Base-by-base conservation (phyloP, 2,113 vertebrate species). In the Ophthalmolycus amberensis region DNA sequence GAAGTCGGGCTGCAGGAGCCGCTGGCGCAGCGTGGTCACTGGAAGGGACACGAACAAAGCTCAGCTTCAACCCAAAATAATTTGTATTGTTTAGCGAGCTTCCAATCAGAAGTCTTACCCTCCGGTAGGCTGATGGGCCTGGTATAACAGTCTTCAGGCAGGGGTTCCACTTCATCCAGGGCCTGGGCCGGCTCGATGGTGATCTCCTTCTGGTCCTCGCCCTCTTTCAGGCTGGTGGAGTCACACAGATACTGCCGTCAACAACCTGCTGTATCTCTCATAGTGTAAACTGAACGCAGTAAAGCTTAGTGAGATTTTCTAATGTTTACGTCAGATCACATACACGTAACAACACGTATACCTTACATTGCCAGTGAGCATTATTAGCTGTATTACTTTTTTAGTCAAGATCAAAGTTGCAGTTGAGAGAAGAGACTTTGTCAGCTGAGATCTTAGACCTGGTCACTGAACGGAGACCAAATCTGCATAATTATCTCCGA, bases 121-220 rank as follows among this genome's bases (percentile, higher is more conserved):
- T 99, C 98, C 34, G 98, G 97, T 80, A 99, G 94, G 87, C 96
- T 97, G 69, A 99, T 94, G 59, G 97, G 96, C 62, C 97, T 94
- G 0, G 96, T 98, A 48, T 99, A 99, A 91, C 97, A 99, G 86
- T 99, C 98, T 65, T 99, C 98, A 77, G 98, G 97, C 9, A 99
- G 94, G 8, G 98, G 98, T 50, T 99, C 98, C 73, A 99, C 97
- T 93, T 99, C 98, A 87, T 99, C 97, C 22, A 98, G 90, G 10
- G 98, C 97, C 90, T 97, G 97, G 70, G 98, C 96, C 9, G 97
- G 96, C 74, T 99, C 98, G 1, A 99, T 98, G 94, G 94, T 97
- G 84, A 99, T 95, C 93, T 99, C 98, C 80, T 97, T 99, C 82
- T 98, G 97, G 87, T 99, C 98, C 81, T 99, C 98, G 52, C 97